Conservation (phyloP, 2,888 invertebrate genomes). For the Osedax frankpressi region DNA sequence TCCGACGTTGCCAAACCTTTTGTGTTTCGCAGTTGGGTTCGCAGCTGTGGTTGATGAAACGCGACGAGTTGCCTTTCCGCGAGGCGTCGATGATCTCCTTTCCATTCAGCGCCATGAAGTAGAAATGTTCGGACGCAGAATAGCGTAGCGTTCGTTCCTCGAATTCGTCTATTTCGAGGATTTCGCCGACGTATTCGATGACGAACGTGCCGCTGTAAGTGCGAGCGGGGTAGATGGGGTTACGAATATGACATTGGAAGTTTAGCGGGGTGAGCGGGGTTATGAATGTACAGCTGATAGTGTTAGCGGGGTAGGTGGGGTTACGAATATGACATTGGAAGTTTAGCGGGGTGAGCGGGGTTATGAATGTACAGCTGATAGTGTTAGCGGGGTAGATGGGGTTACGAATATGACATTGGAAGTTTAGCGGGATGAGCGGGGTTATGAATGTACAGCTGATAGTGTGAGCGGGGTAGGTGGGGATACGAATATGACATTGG, state of each 20-base stretch:
- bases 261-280: too few species aligned
- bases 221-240: slow-evolving; percentile 14
- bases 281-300: neutral
- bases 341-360: neutral
- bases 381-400: neutral
- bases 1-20: slow-evolving; percentile 54
- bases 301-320: neutral
- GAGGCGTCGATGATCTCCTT: slow-evolving; percentile 94
- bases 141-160: slow-evolving; percentile 74
- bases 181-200: slow-evolving; percentile 97
- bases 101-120: slow-evolving; percentile 88
- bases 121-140: slow-evolving; percentile 83
- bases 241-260: too few species aligned
- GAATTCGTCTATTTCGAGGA: slow-evolving; percentile 80
- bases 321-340: too few species aligned
- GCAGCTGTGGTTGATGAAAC: slow-evolving; percentile 97
- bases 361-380: neutral
- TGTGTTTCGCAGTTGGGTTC: slow-evolving; percentile 97
- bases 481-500: too few species aligned
- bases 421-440: neutral
- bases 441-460: neutral
- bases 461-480: neutral
- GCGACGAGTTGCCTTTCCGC: slow-evolving; percentile 79
- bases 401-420: neutral
- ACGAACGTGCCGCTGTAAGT: slow-evolving; percentile 72